A percentile compares a stretch with the other conserved stretches of the same genome.
Conservation (phyloP, 2,888 invertebrate species). For the Thereva unica region DNA sequence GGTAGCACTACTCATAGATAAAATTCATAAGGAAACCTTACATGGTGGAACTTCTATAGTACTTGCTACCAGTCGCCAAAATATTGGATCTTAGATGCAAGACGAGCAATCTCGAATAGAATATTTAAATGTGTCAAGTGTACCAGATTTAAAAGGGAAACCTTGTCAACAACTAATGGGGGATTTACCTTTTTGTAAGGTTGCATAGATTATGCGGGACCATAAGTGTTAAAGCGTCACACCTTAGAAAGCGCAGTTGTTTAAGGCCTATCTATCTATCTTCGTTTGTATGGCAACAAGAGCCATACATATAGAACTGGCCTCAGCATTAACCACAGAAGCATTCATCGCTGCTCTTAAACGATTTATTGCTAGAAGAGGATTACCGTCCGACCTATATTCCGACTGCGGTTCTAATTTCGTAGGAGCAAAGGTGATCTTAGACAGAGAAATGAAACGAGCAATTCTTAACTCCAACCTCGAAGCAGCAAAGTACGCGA, state of each 20-base stretch:
- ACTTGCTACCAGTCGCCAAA: slow-evolving; percentile 35
- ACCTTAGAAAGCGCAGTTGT: not conserved
- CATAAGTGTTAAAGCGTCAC: not conserved
- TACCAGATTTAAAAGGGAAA: not conserved
- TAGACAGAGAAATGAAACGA: too few relatives aligned
- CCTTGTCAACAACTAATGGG: too few relatives aligned
- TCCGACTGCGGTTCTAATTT: too few relatives aligned
- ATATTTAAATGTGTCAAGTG: slow-evolving; percentile 38
- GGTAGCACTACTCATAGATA: not conserved
- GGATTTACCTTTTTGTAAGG: not conserved
- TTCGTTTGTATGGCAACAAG: not conserved
- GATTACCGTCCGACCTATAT: too few relatives aligned
- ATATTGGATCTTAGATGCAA: slow-evolving; percentile 43
- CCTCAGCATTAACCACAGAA: too few relatives aligned
- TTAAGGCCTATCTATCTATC: slow-evolving; percentile 1
- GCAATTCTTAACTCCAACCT: too few relatives aligned
- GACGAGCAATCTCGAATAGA: slow-evolving; percentile 19
- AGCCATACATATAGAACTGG: not conserved
- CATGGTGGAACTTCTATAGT: slow-evolving; percentile 43
- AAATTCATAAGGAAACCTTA: slow-evolving; percentile 33
- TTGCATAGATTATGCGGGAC: not conserved
- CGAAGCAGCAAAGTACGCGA: too few relatives aligned
- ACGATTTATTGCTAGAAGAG: too few relatives aligned
- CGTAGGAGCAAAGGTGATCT: too few relatives aligned
- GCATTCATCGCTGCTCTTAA: too few relatives aligned